A percentile compares a stretch with the other conserved stretches of the same genome.
phyloP scores from a whole-genome alignment of 2,113 vertebrate genomes.

The Lamprotornis superbus region DNA sequence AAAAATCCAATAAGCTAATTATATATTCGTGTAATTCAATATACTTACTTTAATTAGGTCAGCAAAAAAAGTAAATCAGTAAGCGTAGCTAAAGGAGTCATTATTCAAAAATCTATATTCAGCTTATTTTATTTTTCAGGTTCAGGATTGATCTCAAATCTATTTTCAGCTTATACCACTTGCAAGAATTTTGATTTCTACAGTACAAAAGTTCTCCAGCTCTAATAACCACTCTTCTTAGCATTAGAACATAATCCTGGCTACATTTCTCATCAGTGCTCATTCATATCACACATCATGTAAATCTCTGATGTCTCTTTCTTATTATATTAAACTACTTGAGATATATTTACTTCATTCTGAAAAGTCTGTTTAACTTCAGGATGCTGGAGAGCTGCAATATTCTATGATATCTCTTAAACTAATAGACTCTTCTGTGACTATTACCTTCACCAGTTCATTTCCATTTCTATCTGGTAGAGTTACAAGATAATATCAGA shows the following conservation, averaged over 20 bases:
- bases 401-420: background rate
- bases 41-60: background rate
- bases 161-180: background rate
- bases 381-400: background rate
- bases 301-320: background rate
- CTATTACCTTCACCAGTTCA: background rate
- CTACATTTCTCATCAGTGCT: background rate
- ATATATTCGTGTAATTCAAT: background rate
- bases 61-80: background rate
- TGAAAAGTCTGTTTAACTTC: background rate
- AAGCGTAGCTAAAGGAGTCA: background rate
- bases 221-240: background rate
- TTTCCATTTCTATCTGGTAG: background rate
- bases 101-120: background rate
- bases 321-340: background rate
- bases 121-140: background rate
- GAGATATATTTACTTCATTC: background rate
- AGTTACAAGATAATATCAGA: background rate
- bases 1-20: background rate
- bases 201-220: background rate
- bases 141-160: background rate
- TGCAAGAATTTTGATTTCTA: background rate
- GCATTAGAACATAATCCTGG: background rate
- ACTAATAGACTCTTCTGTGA: background rate
- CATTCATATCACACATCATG: background rate